These are phyloP conservation scores for Erebia ligea DNA, from an alignment of 2,888 invertebrate species.

Conservation along the genomic window DNA sequence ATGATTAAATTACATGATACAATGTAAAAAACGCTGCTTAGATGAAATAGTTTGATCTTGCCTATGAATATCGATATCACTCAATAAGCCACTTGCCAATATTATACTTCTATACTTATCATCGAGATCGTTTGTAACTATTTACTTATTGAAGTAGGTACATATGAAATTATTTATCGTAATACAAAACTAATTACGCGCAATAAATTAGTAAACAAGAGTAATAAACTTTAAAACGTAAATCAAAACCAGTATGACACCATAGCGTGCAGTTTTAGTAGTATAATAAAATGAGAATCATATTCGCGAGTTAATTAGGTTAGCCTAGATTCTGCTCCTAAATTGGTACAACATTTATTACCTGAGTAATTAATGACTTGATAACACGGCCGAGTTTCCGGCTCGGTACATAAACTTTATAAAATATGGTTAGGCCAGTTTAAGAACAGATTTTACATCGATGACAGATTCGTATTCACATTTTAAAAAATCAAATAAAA, in stretches of 20 bases:
- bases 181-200: slow-evolving; percentile 8
- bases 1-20: too few species aligned
- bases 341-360: slow-evolving; percentile 23
- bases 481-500: too few species aligned
- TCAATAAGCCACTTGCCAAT: too few species aligned
- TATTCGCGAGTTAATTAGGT: slow-evolving; percentile 24
- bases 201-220: slow-evolving; percentile 21
- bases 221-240: slow-evolving; percentile 23
- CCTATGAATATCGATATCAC: too few species aligned
- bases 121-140: too few species aligned
- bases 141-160: not conserved
- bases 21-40: too few species aligned
- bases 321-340: slow-evolving; percentile 22
- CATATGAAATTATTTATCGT: not conserved
- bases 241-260: slow-evolving; percentile 24
- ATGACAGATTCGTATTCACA: not conserved
- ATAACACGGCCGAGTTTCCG: slow-evolving; percentile 7
- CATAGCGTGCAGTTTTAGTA: slow-evolving; percentile 19
- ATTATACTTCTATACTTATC: too few species aligned
- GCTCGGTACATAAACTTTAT: not conserved
- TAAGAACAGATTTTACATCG: not conserved
- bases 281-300: slow-evolving; percentile 26
- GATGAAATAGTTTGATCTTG: too few species aligned
- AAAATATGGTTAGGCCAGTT: slow-evolving; percentile 3
- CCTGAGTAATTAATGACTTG: slow-evolving; percentile 16